Conservation (phyloP, 2,113 vertebrate species). For the Halichoerus grypus region DNA sequence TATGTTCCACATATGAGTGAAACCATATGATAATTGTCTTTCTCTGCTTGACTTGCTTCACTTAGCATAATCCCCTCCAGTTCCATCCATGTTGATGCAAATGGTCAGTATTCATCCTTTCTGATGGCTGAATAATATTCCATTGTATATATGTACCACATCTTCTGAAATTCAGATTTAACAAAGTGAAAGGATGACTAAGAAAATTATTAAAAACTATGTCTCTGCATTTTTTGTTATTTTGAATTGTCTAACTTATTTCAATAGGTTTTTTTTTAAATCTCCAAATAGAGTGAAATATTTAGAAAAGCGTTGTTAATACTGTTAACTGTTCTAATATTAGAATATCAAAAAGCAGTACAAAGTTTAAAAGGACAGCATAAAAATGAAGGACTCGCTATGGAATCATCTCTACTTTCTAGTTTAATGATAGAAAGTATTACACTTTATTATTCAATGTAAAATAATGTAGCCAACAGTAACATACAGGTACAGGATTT, state of each 20-base stretch:
- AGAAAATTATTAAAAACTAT: slow-evolving; percentile 21
- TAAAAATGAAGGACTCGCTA: slow-evolving; percentile 80
- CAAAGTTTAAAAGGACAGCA: slow-evolving; percentile 79
- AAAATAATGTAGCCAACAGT: slow-evolving; percentile 89
- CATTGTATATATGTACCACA: no score
- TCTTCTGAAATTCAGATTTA: slow-evolving; percentile 17
- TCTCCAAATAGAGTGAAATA: not conserved
- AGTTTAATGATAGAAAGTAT: slow-evolving; percentile 81
- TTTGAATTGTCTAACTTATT: not conserved
- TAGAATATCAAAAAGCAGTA: not conserved
- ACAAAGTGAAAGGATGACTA: not conserved
- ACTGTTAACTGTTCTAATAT: slow-evolving; percentile 22
- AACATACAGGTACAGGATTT: slow-evolving; percentile 97
- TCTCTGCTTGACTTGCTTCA: no score
- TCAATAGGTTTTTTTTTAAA: not conserved
- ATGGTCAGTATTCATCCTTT: no score
- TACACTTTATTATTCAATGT: slow-evolving; percentile 86
- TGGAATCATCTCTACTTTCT: slow-evolving; percentile 79
- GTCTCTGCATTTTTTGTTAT: not conserved
- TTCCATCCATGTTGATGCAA: no score
- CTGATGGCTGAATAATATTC: no score
- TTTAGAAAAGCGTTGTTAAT: slow-evolving; percentile 33
- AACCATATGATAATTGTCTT: no score
- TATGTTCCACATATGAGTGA: no score
- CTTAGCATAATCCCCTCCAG: no score